Evolutionary conservation across 2,113 vertebrate genomes (phyloP).

Genomic region (Micronycteris hirsuta): DNA sequence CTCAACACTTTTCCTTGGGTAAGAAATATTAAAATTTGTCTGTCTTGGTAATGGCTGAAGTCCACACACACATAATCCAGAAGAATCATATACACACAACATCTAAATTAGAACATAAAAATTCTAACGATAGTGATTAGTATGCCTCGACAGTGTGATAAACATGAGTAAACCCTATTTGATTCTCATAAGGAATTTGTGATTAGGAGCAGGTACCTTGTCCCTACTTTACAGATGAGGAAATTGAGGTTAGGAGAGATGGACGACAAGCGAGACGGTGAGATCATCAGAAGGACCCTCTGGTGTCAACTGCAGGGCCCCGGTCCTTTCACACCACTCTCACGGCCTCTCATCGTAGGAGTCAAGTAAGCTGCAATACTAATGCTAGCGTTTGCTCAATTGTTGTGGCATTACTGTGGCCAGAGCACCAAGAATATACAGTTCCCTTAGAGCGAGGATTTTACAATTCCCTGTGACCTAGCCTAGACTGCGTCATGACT

Average conservation of each 20-base stretch:
- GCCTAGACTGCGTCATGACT: constrained; percentile 22
- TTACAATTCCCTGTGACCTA: background rate
- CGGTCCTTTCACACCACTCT: background rate
- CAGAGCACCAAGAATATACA: rapidly evolving
- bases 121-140: background rate
- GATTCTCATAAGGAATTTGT: background rate
- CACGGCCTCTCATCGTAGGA: background rate
- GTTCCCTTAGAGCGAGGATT: background rate
- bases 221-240: background rate
- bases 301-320: background rate
- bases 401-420: background rate
- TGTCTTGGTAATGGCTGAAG: background rate
- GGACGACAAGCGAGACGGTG: background rate
- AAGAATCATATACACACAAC: background rate
- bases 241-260: background rate
- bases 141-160: background rate
- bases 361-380: background rate
- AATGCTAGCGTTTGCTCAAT: background rate
- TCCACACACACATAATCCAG: background rate
- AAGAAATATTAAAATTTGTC: background rate
- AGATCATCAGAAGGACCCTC: rapidly evolving
- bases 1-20: background rate
- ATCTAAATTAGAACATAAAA: background rate
- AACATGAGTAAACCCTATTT: background rate
- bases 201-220: background rate